A percentile compares a stretch with the other conserved stretches of the same genome.
Evolutionary conservation across 64 coral and sea anemone species (phyloP).

Genomic region (Pocillopora damicornis): DNA sequence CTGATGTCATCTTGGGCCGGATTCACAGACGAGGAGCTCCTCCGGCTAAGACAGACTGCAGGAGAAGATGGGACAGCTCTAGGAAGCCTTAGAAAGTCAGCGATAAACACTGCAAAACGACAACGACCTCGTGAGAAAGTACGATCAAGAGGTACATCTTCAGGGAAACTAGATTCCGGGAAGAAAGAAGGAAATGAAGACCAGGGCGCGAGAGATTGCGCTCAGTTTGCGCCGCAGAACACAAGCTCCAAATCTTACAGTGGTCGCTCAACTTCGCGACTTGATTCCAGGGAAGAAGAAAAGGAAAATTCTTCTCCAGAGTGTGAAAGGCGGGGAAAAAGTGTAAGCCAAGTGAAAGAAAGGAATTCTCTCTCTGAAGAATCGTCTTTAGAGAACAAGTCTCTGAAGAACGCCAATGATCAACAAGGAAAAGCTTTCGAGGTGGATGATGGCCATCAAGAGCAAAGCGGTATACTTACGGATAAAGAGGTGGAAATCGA

Average conservation of each 20-base stretch:
- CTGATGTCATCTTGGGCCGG: constrained; percentile 59
- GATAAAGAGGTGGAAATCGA: not conserved
- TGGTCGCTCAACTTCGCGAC: not conserved
- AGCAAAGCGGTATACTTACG: not conserved
- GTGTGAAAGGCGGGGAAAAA: constrained; percentile 29
- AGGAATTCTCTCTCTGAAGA: constrained; percentile 17
- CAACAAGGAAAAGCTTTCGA: not conserved
- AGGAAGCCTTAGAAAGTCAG: constrained; percentile 18
- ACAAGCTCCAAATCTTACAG: not conserved
- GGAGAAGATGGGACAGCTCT: not conserved
- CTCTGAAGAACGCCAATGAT: not conserved
- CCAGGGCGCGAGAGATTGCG: not conserved
- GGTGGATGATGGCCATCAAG: not conserved
- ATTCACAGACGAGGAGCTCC: constrained; percentile 60
- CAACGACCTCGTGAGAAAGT: constrained; percentile 53
- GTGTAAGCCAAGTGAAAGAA: not conserved
- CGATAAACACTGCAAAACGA: constrained; percentile 42
- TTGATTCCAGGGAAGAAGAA: constrained; percentile 17
- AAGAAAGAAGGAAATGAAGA: not conserved
- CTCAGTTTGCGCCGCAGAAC: not conserved
- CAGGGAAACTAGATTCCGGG: not conserved
- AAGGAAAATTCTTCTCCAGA: constrained; percentile 37
- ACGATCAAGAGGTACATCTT: not conserved
- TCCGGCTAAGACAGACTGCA: constrained; percentile 19
- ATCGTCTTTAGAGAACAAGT: constrained; percentile 37